phyloP scores from a whole-genome alignment of 2,888 invertebrate species.

The Omphaloscelis lunosa region DNA sequence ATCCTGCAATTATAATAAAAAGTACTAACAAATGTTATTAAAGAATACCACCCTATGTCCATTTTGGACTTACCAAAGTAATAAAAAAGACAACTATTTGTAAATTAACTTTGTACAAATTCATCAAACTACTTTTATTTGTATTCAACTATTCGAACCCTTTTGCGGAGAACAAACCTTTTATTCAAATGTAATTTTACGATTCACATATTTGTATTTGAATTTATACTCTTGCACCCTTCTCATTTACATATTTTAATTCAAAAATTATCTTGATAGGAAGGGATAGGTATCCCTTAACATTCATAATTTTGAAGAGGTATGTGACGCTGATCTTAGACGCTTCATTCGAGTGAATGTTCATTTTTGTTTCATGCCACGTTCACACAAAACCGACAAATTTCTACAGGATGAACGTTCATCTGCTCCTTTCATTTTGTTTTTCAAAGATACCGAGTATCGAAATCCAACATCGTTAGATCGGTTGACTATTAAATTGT shows the following conservation, averaged over 20 bases:
- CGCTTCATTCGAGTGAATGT: not conserved
- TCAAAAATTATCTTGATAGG: not conserved
- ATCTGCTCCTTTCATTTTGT: not conserved
- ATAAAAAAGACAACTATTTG: not conserved
- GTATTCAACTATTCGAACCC: constrained; percentile 6
- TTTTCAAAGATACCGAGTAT: not conserved
- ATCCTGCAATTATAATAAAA: not conserved
- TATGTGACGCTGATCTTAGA: not conserved
- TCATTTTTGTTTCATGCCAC: no score
- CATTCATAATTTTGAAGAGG: not conserved
- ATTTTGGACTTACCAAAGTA: not conserved
- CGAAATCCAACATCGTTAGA: not conserved
- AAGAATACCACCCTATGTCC: not conserved
- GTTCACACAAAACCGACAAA: not conserved
- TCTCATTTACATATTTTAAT: not conserved
- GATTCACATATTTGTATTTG: not conserved
- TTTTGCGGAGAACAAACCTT: not conserved
- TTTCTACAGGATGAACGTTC: not conserved
- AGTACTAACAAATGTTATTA: not conserved
- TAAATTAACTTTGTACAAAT: constrained; percentile 17
- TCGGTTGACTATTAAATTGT: not conserved
- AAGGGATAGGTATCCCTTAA: no score
- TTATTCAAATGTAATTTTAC: constrained; percentile 17
- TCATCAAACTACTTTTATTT: constrained; percentile 13
- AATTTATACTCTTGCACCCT: not conserved